A percentile compares a stretch with the other conserved stretches of the same genome.
Conservation (phyloP, 2,797 vertebrate genomes). For the Microcaecilia unicolor region DNA sequence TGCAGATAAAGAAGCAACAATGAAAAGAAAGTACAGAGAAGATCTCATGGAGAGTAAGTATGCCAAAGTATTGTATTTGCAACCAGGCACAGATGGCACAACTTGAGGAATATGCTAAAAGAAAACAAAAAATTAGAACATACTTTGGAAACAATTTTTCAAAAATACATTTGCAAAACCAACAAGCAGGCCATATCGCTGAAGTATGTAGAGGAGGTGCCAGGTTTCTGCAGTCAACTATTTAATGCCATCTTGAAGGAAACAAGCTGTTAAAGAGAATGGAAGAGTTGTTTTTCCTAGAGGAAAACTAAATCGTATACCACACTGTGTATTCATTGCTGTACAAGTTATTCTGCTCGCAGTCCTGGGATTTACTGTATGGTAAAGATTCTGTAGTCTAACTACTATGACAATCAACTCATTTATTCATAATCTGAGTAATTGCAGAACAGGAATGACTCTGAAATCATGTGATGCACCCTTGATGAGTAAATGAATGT, state of each 20-base stretch:
- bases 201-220: conserved; percentile 18
- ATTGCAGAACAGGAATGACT: too few species aligned
- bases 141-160: not conserved
- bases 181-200: conserved; percentile 15
- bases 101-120: not conserved
- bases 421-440: too few species aligned
- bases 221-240: conserved; percentile 4
- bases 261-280: not conserved
- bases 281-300: not conserved
- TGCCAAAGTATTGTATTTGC: conserved; percentile 5
- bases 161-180: conserved; percentile 11
- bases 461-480: too few species aligned
- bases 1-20: too few species aligned
- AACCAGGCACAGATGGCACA: conserved; percentile 14
- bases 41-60: too few species aligned
- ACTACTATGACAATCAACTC: too few species aligned
- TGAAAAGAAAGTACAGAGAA: too few species aligned
- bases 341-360: too few species aligned
- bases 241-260: not conserved
- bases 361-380: too few species aligned
- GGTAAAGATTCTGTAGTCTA: too few species aligned
- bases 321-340: not conserved
- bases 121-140: conserved; percentile 11
- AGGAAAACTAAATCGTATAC: not conserved
- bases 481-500: too few species aligned